Percentiles rank a stretch among this genome's conserved stretches.
These are phyloP conservation scores for Epizoanthus scotinus DNA, from an alignment of 92 coral and sea anemone genomes.

Conservation along the genomic window DNA sequence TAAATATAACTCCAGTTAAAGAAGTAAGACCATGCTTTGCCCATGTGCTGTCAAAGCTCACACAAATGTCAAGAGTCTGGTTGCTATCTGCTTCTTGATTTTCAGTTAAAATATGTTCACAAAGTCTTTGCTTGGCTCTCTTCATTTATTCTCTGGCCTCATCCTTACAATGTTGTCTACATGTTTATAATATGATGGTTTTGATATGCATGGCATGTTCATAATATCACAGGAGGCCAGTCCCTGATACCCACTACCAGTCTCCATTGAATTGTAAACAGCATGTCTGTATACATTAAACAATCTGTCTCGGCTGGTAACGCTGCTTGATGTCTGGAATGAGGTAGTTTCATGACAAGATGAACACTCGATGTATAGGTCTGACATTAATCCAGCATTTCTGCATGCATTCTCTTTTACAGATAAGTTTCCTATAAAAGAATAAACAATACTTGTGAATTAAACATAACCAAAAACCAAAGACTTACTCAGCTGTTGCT, in stretches of 20 bases:
- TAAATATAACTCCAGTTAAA: slow-evolving; percentile 22
- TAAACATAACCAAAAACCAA: no score
- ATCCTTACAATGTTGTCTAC: slow-evolving; percentile 35
- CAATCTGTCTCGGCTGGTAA: not conserved
- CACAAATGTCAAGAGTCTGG: slow-evolving; percentile 6
- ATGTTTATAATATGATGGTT: slow-evolving; percentile 55
- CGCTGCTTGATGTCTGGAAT: slow-evolving; percentile 8
- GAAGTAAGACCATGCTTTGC: slow-evolving; percentile 13
- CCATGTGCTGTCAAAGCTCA: slow-evolving; percentile 21
- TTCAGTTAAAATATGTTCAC: slow-evolving; percentile 21
- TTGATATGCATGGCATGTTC: slow-evolving; percentile 47
- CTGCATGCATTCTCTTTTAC: not conserved
- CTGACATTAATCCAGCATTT: slow-evolving; percentile 37
- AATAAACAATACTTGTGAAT: no score
- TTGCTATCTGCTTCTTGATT: slow-evolving; percentile 8
- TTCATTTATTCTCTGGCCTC: slow-evolving; percentile 54
- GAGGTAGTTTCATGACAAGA: slow-evolving; percentile 25
- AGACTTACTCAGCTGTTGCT: no score
- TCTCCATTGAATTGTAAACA: slow-evolving; percentile 43
- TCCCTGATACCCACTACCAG: slow-evolving; percentile 53
- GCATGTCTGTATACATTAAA: slow-evolving; percentile 36
- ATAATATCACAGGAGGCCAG: slow-evolving; percentile 48
- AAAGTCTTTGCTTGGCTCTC: slow-evolving; percentile 25
- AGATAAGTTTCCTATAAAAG: no score
- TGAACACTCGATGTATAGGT: slow-evolving; percentile 26